phyloP scores from a whole-genome alignment of 2,888 invertebrate genomes.

The Brachyopa scutellaris region DNA sequence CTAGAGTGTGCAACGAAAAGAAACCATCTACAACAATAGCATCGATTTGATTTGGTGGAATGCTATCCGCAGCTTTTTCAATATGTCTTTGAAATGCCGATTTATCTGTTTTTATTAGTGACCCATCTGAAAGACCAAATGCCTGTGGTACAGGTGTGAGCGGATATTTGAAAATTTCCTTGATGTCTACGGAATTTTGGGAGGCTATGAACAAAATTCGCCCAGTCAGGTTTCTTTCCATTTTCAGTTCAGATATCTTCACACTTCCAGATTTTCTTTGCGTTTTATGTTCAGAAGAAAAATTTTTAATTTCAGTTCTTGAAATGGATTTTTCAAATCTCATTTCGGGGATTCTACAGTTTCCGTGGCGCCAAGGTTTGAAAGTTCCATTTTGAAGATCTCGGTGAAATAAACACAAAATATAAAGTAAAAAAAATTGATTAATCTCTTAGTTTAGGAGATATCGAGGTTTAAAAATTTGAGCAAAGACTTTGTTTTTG shows the following conservation, averaged over 20 bases:
- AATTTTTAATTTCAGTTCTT: too few species aligned
- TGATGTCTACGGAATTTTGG: neutral
- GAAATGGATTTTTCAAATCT: too few species aligned
- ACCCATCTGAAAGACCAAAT: too few species aligned
- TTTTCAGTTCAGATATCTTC: neutral
- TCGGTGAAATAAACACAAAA: too few species aligned
- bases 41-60: conserved; percentile 10
- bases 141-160: conserved; percentile 14
- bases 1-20: neutral
- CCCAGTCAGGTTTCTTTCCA: conserved; percentile 21
- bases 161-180: too few species aligned
- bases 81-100: conserved; percentile 6
- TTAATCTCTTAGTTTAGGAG: too few species aligned
- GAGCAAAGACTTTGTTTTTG: too few species aligned
- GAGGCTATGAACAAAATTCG: conserved; percentile 13
- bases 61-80: neutral
- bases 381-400: too few species aligned
- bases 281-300: neutral
- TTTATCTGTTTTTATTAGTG: conserved; percentile 26
- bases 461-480: too few species aligned
- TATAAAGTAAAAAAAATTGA: too few species aligned
- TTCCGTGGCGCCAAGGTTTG: too few species aligned
- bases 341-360: too few species aligned
- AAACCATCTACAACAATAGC: conserved; percentile 26
- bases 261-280: neutral